These are phyloP conservation scores for Aphrocallistes beatrix DNA, from an alignment of 37 sponge, comb jelly and placozoan species.

Conservation along the genomic window DNA sequence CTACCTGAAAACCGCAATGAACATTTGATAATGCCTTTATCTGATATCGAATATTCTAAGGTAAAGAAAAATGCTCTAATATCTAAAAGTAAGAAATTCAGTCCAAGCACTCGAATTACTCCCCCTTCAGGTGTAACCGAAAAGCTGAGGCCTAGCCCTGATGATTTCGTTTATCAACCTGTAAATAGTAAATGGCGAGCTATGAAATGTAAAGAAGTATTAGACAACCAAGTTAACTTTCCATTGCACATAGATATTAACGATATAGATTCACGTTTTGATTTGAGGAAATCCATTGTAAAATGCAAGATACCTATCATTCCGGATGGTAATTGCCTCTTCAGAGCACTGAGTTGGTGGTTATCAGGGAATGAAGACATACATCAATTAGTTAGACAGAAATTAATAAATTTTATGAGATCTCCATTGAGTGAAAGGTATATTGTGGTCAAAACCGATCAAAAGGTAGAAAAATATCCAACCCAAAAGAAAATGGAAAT, in stretches of 20 bases:
- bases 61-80: not conserved
- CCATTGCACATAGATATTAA: not conserved
- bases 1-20: not conserved
- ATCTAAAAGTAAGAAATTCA: not conserved
- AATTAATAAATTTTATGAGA: not conserved
- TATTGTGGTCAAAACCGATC: not conserved
- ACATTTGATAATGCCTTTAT: not conserved
- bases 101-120: not conserved
- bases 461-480: not conserved
- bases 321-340: not conserved
- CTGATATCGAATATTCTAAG: not conserved
- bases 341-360: not conserved
- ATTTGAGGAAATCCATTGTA: not conserved
- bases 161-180: not conserved
- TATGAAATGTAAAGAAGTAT: not conserved
- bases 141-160: not conserved
- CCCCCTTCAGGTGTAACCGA: not conserved
- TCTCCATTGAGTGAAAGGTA: not conserved
- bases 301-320: not conserved
- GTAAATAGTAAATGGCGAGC: not conserved
- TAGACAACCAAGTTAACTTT: not conserved
- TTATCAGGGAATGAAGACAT: not conserved
- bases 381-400: not conserved
- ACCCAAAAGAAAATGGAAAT: not conserved
- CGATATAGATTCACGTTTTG: not conserved